These are phyloP conservation scores for Passer domesticus DNA, from an alignment of 2,113 vertebrate genomes.

Conservation along the genomic window DNA sequence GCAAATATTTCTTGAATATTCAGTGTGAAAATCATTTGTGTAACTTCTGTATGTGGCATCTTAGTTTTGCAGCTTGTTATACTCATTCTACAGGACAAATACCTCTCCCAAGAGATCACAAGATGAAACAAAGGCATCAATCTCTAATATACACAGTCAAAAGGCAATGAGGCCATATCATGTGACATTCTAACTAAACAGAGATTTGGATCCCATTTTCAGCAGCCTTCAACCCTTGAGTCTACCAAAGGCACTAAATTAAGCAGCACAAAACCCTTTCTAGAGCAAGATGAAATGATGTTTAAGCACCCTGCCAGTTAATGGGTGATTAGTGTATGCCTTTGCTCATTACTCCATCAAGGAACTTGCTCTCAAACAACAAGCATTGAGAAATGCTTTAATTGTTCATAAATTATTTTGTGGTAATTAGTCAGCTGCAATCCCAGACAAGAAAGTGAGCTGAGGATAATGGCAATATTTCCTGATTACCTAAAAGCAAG, in stretches of 20 bases:
- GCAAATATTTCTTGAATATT: neutral
- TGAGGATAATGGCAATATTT: neutral
- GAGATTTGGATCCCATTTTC: neutral
- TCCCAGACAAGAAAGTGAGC: neutral
- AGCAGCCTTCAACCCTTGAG: neutral
- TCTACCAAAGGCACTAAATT: neutral
- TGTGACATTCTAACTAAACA: neutral
- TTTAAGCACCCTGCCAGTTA: constrained; percentile 8
- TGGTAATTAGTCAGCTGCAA: constrained; percentile 2
- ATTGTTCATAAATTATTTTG: constrained; percentile 41
- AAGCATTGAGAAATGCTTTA: constrained; percentile 25
- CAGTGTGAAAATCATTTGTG: neutral
- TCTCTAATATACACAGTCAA: neutral
- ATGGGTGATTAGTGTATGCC: neutral
- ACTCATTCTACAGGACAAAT: neutral
- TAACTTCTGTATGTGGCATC: neutral
- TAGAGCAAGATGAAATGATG: constrained; percentile 16
- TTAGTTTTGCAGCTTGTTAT: neutral
- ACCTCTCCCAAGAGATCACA: neutral
- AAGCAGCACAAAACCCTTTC: neutral
- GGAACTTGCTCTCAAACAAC: constrained; percentile 12
- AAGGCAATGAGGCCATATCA: neutral
- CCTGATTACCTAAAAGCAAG: neutral
- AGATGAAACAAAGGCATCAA: neutral
- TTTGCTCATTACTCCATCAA: constrained; percentile 33